Conservation (phyloP, 2,888 invertebrate genomes). For the Drosophila longiperda region DNA sequence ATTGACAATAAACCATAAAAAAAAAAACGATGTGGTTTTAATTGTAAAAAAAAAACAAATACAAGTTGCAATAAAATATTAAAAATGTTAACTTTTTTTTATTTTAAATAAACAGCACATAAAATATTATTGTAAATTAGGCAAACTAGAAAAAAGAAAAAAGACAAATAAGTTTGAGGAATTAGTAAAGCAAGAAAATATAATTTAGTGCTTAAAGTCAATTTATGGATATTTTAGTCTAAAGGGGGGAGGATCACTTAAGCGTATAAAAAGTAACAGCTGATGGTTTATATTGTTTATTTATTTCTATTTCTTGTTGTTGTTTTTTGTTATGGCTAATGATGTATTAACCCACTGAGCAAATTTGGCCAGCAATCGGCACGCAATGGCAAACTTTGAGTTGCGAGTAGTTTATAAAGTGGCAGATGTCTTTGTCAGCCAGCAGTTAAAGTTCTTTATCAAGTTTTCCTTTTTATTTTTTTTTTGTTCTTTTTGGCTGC, state of each 20-base stretch:
- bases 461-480: slow-evolving; percentile 5
- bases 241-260: not conserved
- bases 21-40: not conserved
- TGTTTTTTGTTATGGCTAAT: not conserved
- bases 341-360: not conserved
- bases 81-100: not conserved
- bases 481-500: not conserved
- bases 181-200: not conserved
- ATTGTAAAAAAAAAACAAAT: not conserved
- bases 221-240: not conserved
- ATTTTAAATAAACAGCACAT: not conserved
- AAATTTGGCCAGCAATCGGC: not conserved
- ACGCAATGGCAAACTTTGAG: not conserved
- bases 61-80: not conserved
- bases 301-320: too few relatives aligned
- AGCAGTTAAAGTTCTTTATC: slow-evolving; percentile 9
- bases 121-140: not conserved
- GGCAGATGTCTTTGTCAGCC: slow-evolving; percentile 15
- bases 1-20: not conserved
- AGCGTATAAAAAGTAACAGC: not conserved
- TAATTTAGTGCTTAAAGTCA: not conserved
- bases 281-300: not conserved
- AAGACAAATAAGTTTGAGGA: not conserved
- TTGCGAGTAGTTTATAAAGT: slow-evolving; percentile 7
- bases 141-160: not conserved